These are phyloP conservation scores for Vidua macroura DNA, from an alignment of 2,113 vertebrate genomes.

Conservation along the genomic window DNA sequence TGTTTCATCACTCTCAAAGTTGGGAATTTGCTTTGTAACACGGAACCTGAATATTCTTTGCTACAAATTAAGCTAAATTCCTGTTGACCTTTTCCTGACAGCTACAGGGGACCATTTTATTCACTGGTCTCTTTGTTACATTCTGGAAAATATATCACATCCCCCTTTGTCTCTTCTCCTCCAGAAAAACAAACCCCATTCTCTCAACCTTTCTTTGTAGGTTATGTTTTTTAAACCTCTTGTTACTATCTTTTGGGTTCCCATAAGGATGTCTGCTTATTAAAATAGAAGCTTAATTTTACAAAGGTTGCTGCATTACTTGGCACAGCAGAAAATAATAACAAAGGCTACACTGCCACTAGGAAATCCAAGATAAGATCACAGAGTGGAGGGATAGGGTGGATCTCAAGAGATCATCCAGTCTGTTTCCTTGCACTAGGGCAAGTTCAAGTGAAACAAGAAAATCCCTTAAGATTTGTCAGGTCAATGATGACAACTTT, in stretches of 20 bases:
- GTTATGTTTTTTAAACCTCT: constrained; percentile 4
- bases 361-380: background rate
- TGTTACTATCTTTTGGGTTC: background rate
- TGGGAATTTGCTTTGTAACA: background rate
- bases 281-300: constrained; percentile 17
- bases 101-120: background rate
- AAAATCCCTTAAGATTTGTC: background rate
- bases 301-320: background rate
- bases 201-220: background rate
- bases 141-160: background rate
- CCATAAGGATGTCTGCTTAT: background rate
- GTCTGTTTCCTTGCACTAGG: background rate
- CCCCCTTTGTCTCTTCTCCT: background rate
- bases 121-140: background rate
- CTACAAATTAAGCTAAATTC: constrained; percentile 34
- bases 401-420: background rate
- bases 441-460: background rate
- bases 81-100: constrained; percentile 20
- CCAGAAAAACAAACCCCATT: background rate
- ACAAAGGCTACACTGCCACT: background rate
- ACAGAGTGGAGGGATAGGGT: background rate
- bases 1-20: background rate
- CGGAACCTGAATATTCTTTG: background rate
- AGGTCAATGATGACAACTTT: background rate
- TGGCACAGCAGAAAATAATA: constrained; percentile 9